Evolutionary conservation across 2,797 vertebrate species (phyloP).

Genomic region (Coreius guichenoti): DNA sequence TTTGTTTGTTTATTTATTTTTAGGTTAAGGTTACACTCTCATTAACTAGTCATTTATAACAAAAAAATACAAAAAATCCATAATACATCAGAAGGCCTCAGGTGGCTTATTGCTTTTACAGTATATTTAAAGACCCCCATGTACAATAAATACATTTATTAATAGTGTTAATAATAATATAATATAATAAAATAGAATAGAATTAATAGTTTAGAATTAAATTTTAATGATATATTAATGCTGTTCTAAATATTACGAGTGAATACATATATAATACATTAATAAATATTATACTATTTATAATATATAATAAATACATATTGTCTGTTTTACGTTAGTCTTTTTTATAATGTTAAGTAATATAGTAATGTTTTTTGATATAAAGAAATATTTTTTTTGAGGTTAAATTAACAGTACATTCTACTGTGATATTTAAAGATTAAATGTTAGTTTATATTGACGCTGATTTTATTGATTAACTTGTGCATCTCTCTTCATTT

Average conservation of each 20-base stretch:
- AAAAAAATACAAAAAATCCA: background rate
- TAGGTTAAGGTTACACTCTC: too few relatives aligned
- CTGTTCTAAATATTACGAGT: background rate
- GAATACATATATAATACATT: background rate
- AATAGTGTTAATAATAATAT: background rate
- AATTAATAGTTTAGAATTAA: too few relatives aligned
- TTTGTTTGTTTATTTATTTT: too few relatives aligned
- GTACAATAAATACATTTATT: too few relatives aligned
- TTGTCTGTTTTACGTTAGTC: background rate
- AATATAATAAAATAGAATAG: background rate
- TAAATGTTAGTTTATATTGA: background rate
- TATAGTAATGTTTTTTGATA: background rate
- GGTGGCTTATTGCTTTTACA: background rate
- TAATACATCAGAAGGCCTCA: background rate
- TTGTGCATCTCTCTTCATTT: background rate
- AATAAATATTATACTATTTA: background rate
- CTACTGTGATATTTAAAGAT: too few relatives aligned
- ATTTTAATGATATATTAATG: background rate
- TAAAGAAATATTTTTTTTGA: background rate
- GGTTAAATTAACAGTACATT: too few relatives aligned
- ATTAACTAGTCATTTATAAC: too few relatives aligned
- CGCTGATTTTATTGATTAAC: background rate
- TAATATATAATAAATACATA: background rate
- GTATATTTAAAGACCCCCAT: background rate
- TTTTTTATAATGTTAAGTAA: background rate